Conservation (phyloP, 2,888 invertebrate species). For the Tenthredo amoena region DNA sequence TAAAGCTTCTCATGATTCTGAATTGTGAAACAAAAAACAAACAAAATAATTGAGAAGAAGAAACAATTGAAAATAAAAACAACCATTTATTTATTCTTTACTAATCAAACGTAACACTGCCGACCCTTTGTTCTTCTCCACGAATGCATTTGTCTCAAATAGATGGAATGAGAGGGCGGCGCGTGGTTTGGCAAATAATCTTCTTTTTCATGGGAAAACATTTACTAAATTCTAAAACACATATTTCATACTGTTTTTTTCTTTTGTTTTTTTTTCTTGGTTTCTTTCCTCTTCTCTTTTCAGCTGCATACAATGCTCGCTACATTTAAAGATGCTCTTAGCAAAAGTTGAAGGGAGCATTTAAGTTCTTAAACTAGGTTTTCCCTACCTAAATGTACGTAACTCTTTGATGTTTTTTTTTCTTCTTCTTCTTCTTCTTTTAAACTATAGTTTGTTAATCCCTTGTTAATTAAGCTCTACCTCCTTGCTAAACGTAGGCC, state of each 20-base stretch:
- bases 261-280: not conserved
- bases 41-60: not conserved
- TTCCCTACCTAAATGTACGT: conserved; percentile 3
- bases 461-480: conserved; percentile 45
- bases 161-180: not conserved
- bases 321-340: not conserved
- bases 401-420: not conserved
- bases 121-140: not conserved
- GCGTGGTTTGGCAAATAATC: not conserved
- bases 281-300: not conserved
- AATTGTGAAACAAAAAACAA: conserved; percentile 7
- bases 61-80: not conserved
- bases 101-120: not conserved
- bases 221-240: conserved; percentile 22
- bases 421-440: not conserved
- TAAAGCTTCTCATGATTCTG: conserved; percentile 41
- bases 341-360: not conserved
- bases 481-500: conserved; percentile 74
- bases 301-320: conserved; percentile 2
- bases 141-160: not conserved
- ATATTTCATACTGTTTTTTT: not conserved
- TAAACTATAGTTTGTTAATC: conserved; percentile 22
- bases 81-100: conserved; percentile 5
- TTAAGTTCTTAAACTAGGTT: not conserved
- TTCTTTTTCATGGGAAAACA: conserved; percentile 1